These are phyloP conservation scores for Drepana falcataria DNA, from an alignment of 2,888 invertebrate genomes.

Conservation along the genomic window DNA sequence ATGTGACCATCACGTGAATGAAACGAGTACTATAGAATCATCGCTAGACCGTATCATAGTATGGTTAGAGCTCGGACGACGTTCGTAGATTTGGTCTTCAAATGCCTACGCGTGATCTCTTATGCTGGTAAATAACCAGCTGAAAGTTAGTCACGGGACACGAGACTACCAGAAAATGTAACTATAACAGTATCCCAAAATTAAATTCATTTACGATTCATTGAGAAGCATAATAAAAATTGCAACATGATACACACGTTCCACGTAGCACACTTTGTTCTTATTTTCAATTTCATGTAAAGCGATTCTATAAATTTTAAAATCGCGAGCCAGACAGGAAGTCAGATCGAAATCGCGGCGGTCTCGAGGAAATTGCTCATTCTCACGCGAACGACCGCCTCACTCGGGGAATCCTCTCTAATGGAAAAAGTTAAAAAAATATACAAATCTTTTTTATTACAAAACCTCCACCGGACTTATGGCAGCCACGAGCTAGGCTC, in stretches of 20 bases:
- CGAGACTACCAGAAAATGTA: too few relatives aligned
- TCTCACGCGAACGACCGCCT: conserved; percentile 71
- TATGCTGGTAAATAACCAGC: too few relatives aligned
- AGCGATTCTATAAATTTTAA: conserved; percentile 74
- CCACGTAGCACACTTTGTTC: conserved; percentile 36
- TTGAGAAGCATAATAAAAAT: neutral
- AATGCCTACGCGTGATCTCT: too few relatives aligned
- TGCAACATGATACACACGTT: neutral
- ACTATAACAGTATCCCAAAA: too few relatives aligned
- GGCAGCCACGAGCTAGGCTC: conserved; percentile 14
- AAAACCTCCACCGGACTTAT: conserved; percentile 42
- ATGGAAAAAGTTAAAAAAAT: conserved; percentile 76
- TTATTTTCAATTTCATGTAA: conserved; percentile 68
- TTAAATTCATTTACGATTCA: too few relatives aligned
- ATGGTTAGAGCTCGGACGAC: too few relatives aligned
- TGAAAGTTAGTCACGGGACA: too few relatives aligned
- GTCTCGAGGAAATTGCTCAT: conserved; percentile 75
- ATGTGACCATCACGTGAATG: too few relatives aligned
- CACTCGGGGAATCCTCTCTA: conserved; percentile 64
- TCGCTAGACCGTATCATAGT: too few relatives aligned
- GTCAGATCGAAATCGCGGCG: conserved; percentile 75
- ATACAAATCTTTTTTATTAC: conserved; percentile 68
- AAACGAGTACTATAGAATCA: too few relatives aligned
- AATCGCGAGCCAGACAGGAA: conserved; percentile 74
- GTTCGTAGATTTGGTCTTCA: too few relatives aligned